Evolutionary conservation across 2,113 vertebrate species (phyloP).

Genomic region (Micronycteris hirsuta): DNA sequence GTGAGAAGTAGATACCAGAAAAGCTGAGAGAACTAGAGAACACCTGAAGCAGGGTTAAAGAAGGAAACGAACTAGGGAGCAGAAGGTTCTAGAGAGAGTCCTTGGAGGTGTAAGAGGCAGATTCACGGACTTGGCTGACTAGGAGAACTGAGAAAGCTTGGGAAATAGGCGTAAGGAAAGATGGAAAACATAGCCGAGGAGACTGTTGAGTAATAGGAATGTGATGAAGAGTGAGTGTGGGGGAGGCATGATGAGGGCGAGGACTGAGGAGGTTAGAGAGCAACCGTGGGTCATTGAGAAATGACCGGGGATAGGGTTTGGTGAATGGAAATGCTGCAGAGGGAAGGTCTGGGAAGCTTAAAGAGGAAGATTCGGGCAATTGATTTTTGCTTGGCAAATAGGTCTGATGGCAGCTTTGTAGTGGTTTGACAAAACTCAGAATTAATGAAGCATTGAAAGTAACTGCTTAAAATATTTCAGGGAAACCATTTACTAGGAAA

Average conservation of each 20-base stretch:
- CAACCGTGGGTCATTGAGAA: not conserved
- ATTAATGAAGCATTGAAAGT: not conserved
- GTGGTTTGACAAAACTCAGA: not conserved
- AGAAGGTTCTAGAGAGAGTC: constrained; percentile 47
- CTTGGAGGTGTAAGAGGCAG: not conserved
- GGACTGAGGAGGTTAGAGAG: not conserved
- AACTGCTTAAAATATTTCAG: not conserved
- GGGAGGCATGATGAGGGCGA: not conserved
- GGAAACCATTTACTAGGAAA: not conserved
- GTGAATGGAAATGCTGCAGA: not conserved
- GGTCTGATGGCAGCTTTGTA: not conserved
- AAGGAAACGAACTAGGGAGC: not conserved
- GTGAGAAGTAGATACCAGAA: not conserved
- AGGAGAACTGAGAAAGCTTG: not conserved
- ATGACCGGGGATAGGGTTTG: not conserved
- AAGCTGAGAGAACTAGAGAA: not conserved
- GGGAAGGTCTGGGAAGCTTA: not conserved
- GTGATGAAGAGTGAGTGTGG: not conserved
- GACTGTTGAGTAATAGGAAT: not conserved
- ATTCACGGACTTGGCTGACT: not conserved
- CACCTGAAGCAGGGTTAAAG: not conserved
- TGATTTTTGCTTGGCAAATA: not conserved
- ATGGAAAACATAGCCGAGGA: not conserved
- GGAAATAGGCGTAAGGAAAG: not conserved
- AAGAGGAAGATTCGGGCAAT: not conserved